Conservation (phyloP, 1,140 invertebrate genomes). For the Leucophenga varia region DNA sequence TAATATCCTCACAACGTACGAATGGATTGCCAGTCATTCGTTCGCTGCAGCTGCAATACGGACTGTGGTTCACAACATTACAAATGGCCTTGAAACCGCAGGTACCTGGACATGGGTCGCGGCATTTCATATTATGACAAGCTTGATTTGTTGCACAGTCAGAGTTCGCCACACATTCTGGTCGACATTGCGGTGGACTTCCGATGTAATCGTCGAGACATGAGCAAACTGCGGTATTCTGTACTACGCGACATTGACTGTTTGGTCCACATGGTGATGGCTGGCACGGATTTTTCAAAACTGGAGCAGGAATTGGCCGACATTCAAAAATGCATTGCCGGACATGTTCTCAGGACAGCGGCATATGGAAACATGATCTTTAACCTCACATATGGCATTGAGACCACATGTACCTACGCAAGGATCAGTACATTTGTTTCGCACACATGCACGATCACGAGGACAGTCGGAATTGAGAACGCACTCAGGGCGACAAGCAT, state of each 20-base stretch:
- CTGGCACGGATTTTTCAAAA: constrained; percentile 63
- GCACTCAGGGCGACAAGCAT: constrained; percentile 79
- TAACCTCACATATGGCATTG: constrained; percentile 74
- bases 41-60: constrained; percentile 63
- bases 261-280: constrained; percentile 79
- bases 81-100: constrained; percentile 70
- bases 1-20: constrained; percentile 60
- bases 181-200: constrained; percentile 71
- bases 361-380: constrained; percentile 76
- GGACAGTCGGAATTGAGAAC: constrained; percentile 82
- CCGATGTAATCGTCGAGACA: constrained; percentile 71
- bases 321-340: constrained; percentile 68
- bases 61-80: constrained; percentile 63
- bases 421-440: constrained; percentile 80
- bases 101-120: constrained; percentile 74
- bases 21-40: constrained; percentile 69
- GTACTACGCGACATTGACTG: constrained; percentile 71
- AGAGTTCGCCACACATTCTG: constrained; percentile 74
- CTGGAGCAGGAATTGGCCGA: constrained; percentile 48
- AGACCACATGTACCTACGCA: constrained; percentile 77
- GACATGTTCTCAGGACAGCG: constrained; percentile 71
- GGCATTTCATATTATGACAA: constrained; percentile 77
- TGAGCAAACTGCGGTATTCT: constrained; percentile 74
- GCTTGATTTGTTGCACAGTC: constrained; percentile 72
- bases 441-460: constrained; percentile 70